phyloP scores from a whole-genome alignment of 2,113 vertebrate species.

The Xiphophorus maculatus region DNA sequence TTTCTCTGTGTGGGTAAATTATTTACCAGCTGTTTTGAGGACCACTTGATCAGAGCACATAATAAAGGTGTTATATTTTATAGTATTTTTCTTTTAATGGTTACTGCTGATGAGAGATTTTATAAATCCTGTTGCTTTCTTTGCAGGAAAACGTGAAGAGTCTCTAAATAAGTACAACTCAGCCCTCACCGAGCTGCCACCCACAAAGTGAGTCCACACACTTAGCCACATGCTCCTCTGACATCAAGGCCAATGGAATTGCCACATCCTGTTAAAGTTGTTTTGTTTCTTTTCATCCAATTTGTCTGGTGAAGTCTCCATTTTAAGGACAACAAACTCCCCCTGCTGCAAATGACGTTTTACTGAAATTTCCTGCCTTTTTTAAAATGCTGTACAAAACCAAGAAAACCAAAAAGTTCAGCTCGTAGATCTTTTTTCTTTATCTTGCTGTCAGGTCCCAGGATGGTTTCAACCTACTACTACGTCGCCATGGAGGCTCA shows the following conservation, averaged over 20 bases:
- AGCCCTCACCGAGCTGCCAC: conserved; percentile 70
- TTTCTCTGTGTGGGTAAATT: neutral
- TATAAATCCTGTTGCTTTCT: conserved; percentile 1
- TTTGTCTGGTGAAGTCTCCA: neutral
- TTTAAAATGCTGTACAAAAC: neutral
- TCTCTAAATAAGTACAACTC: conserved; percentile 72
- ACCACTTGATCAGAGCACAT: neutral
- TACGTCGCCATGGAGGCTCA: conserved; percentile 83
- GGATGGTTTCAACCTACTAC: conserved; percentile 79
- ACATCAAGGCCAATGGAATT: neutral
- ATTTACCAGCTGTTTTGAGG: neutral
- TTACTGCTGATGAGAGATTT: neutral
- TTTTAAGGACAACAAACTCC: neutral
- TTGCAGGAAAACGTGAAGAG: conserved; percentile 75
- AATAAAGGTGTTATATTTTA: neutral
- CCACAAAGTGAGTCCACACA: conserved; percentile 63
- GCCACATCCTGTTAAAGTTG: neutral
- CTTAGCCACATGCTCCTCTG: neutral
- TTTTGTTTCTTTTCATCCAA: conserved; percentile 7
- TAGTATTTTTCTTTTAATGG: no score
- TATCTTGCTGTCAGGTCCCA: conserved; percentile 64
- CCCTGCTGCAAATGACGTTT: neutral
- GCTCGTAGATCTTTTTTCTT: neutral
- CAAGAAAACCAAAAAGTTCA: neutral
- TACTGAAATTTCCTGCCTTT: neutral